A percentile compares a stretch with the other conserved stretches of the same genome.
These are phyloP conservation scores for Prunella himalayana DNA, from an alignment of 2,113 vertebrate species.

Conservation along the genomic window DNA sequence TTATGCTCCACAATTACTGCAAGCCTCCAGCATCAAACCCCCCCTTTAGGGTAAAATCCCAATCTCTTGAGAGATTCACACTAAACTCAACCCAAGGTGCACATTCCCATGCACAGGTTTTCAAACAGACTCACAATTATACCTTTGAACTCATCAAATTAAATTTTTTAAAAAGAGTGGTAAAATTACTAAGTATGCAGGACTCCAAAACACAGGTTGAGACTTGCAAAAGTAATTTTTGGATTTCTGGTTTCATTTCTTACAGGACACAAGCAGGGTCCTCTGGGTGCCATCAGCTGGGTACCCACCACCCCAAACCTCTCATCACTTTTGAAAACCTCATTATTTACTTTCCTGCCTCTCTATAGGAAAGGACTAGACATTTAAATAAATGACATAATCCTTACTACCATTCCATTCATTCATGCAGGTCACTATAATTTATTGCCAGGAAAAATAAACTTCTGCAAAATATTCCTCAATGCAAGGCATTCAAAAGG, in stretches of 20 bases:
- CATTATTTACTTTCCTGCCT: slow-evolving; percentile 50
- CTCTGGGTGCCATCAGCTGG: background rate
- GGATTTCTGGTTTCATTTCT: background rate
- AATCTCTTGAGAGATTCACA: background rate
- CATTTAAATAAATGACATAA: slow-evolving; percentile 66
- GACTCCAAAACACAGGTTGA: background rate
- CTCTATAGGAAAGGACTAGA: slow-evolving; percentile 51
- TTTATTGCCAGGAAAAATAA: slow-evolving; percentile 66
- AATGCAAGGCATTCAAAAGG: slow-evolving; percentile 43
- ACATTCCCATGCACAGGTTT: background rate
- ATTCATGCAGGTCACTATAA: slow-evolving; percentile 52
- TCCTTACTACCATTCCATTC: slow-evolving; percentile 57
- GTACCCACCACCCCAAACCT: background rate
- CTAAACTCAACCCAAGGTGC: background rate
- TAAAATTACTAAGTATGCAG: rapidly evolving
- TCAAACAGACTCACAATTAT: background rate
- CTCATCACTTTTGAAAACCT: background rate
- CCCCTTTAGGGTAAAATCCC: background rate
- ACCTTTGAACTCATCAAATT: background rate
- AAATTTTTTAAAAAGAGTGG: background rate
- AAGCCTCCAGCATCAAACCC: background rate
- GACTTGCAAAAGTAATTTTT: background rate
- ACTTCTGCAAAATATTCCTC: slow-evolving; percentile 46
- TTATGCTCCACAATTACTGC: background rate
- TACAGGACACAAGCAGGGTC: background rate